Percentiles rank a stretch among this genome's conserved stretches.
Conservation (phyloP, 2,113 vertebrate genomes). For the Aptenodytes forsteri region DNA sequence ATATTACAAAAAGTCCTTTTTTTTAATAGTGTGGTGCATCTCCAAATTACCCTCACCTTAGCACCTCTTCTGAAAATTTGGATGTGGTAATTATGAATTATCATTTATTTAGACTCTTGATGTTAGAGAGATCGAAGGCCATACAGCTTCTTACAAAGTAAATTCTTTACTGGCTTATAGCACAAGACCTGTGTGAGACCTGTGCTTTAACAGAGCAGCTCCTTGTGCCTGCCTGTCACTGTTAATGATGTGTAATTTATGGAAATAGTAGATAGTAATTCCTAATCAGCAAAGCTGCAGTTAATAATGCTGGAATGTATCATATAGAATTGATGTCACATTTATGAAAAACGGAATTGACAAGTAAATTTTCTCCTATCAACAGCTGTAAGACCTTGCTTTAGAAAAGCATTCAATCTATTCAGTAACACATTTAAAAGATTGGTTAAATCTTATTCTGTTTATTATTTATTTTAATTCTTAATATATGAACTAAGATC, state of each 20-base stretch:
- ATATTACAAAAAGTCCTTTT: neutral
- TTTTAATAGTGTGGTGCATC: neutral
- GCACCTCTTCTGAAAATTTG: neutral
- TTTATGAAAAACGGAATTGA: slow-evolving; percentile 18
- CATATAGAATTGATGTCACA: neutral
- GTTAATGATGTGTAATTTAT: slow-evolving; percentile 52
- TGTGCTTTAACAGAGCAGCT: neutral
- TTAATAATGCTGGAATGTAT: slow-evolving; percentile 14
- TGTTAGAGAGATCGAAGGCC: slow-evolving; percentile 3
- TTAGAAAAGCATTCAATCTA: neutral
- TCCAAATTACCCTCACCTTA: slow-evolving; percentile 28
- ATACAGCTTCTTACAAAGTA: neutral
- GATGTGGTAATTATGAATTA: slow-evolving; percentile 12
- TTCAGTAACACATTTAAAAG: neutral
- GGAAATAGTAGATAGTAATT: slow-evolving; percentile 13
- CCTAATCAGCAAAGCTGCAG: slow-evolving; percentile 32
- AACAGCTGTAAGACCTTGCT: neutral
- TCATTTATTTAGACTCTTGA: slow-evolving; percentile 20
- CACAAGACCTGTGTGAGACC: neutral
- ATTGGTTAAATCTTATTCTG: neutral
- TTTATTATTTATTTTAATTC: neutral
- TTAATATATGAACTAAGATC: neutral
- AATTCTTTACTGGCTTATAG: neutral
- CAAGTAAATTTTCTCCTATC: slow-evolving; percentile 13
- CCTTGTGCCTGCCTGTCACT: slow-evolving; percentile 20